Conservation (phyloP, 2,797 vertebrate genomes). For the Sebastes diploproa region DNA sequence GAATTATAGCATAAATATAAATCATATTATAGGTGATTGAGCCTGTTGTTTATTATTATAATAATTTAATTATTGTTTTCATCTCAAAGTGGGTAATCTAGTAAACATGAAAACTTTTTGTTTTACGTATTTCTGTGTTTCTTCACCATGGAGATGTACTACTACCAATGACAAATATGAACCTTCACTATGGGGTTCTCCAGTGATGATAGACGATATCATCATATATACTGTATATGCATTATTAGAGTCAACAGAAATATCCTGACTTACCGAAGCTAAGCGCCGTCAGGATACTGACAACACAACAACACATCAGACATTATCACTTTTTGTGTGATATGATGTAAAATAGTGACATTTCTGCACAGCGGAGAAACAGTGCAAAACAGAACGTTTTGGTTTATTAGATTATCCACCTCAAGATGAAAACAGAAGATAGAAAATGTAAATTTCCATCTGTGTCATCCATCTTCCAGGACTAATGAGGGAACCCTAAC, state of each 20-base stretch:
- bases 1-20: background rate
- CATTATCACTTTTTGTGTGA: background rate
- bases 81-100: background rate
- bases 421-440: background rate
- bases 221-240: background rate
- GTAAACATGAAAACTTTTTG: background rate
- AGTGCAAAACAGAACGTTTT: too few relatives aligned
- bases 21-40: background rate
- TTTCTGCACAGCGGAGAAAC: background rate
- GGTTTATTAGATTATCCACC: background rate
- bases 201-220: background rate
- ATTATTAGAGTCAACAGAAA: background rate
- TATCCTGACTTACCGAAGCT: background rate
- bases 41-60: background rate
- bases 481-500: background rate
- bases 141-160: background rate
- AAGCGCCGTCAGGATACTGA: background rate
- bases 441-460: background rate
- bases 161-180: background rate
- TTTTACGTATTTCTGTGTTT: background rate
- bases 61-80: background rate
- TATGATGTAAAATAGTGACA: too few relatives aligned
- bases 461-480: background rate
- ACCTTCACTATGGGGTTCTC: background rate
- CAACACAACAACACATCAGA: background rate